These are phyloP conservation scores for Ligdia adustata DNA, from an alignment of 2,888 invertebrate species.

Conservation along the genomic window DNA sequence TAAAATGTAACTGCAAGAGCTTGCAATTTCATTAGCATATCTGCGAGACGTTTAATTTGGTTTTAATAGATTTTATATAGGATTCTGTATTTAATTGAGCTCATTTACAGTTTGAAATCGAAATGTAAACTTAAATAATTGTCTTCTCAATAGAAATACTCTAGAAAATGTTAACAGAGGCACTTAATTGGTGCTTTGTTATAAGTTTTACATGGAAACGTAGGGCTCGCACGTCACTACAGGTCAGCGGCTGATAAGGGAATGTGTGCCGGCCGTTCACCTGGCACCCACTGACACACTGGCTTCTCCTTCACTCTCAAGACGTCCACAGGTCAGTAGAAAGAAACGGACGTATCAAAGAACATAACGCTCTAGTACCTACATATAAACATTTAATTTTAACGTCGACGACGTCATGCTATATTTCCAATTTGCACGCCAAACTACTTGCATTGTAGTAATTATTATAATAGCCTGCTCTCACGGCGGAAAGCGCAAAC, in stretches of 20 bases:
- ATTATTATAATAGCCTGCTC: conserved; percentile 55
- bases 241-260: conserved; percentile 73
- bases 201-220: conserved; percentile 53
- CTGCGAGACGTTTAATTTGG: conserved; percentile 6
- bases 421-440: conserved; percentile 63
- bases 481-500: conserved; percentile 31
- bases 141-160: no score
- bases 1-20: conserved; percentile 18
- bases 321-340: conserved; percentile 34
- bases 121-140: no score
- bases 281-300: conserved; percentile 76
- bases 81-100: not conserved
- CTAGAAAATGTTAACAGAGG: no score
- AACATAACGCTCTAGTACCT: conserved; percentile 46
- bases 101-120: no score
- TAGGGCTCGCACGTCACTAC: conserved; percentile 55
- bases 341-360: conserved; percentile 40
- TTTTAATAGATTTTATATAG: conserved; percentile 7
- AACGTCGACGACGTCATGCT: conserved; percentile 53
- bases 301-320: conserved; percentile 57
- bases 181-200: no score
- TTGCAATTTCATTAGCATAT: conserved; percentile 19
- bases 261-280: conserved; percentile 81
- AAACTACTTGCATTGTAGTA: conserved; percentile 57
- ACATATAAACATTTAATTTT: conserved; percentile 52